Conservation (phyloP, 2,797 vertebrate species). For the Lemur catta region DNA sequence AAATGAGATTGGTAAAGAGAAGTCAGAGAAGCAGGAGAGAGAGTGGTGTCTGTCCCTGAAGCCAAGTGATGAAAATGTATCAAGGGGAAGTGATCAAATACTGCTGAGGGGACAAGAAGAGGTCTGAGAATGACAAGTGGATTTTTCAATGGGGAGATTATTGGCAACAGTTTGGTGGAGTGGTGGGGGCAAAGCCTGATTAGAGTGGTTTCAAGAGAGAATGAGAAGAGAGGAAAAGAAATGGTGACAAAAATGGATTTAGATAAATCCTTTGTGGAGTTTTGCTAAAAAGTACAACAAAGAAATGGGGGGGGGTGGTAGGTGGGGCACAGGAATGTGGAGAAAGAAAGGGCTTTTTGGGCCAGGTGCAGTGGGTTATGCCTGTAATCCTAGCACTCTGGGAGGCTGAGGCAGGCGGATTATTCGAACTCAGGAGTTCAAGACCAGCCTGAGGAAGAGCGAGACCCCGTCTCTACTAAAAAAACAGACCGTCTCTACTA, state of each 20-base stretch:
- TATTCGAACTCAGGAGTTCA: too few relatives aligned
- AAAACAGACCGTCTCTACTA: too few relatives aligned
- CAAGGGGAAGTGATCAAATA: background rate
- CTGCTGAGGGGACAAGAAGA: background rate
- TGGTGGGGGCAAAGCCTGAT: background rate
- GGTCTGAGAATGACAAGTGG: background rate
- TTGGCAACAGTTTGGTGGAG: background rate
- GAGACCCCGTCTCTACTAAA: too few relatives aligned
- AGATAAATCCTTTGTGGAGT: background rate
- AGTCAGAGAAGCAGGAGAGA: background rate
- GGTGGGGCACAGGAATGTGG: background rate
- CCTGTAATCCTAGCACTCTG: too few relatives aligned
- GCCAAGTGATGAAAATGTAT: background rate
- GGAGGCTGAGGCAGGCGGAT: too few relatives aligned
- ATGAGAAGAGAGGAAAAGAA: background rate
- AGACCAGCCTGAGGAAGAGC: too few relatives aligned
- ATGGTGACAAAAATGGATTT: background rate
- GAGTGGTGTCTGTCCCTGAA: background rate
- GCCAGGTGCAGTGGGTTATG: too few relatives aligned
- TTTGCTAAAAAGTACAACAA: background rate
- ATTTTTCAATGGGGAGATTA: background rate
- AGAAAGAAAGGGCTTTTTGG: background rate
- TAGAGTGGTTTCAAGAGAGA: background rate
- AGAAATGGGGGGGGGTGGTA: background rate
- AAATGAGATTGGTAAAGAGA: background rate